Base-by-base conservation (phyloP, 2,113 vertebrate genomes). In the Syrmaticus mikado region DNA sequence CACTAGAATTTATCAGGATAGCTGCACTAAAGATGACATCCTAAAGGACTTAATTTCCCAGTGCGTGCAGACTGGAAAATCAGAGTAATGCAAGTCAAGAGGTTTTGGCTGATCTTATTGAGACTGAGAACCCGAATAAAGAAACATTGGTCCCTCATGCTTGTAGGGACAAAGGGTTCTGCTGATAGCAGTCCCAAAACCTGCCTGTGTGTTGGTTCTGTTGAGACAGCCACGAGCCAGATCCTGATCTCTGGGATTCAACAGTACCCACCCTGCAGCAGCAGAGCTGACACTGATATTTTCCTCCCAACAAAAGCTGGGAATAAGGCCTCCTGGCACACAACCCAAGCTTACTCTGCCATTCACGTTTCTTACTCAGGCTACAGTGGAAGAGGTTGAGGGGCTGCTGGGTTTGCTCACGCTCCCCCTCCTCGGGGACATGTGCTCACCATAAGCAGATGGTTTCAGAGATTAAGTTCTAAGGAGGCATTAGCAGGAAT, bases 391-490 rank as follows among this genome's bases (percentile, higher is more conserved):
- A 82, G 79, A 86, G 92, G 71, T 27, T 45, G 41, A 5, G 2
- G 60, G 76, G 62, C 85, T 91, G 92, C 34, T 86, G 68, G 46
- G 45, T 79, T 68, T 77, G 45, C 81, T 64, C 72, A 89, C 72
- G 25, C 46, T 82, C 71, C 72, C 62, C 45, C 72, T 13, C 79
- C 94, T 81, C 64, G 1, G 9, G 86, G 94, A 92, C 96, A 97
- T 85, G 82, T 97, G 97, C 90, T 97, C 92, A 73, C 87, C 93
- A 83, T 84, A 87, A 96, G 93, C 96, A 97, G 96, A 97, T 97
- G 96, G 96, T 89, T 93, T 87, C 91, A 80, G 94, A 97, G 96
- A 97, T 97, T 97, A 97, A 95, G 94, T 97, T 97, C 96, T 96
- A 96, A 97, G 90, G 88, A 96, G 72, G 94, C 70, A 95, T 95